Evolutionary conservation across 2,113 vertebrate species (phyloP).

Genomic region (Cephalopholis sonnerati): DNA sequence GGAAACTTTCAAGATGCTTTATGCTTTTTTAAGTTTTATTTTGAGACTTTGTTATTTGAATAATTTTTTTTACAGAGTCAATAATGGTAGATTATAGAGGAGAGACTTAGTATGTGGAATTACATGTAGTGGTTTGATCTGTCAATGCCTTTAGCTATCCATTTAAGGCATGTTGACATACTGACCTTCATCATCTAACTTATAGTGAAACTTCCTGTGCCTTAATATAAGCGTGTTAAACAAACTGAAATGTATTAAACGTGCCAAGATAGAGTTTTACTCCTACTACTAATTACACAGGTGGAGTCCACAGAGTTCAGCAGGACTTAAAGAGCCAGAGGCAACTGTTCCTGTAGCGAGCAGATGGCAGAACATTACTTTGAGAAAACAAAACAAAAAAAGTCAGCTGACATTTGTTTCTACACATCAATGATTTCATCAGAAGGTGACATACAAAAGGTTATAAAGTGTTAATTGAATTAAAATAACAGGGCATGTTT

Average conservation of each 20-base stretch:
- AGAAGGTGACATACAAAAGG: slow-evolving; percentile 26
- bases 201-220: background rate
- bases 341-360: slow-evolving; percentile 7
- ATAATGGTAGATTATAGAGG: background rate
- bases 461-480: slow-evolving; percentile 14
- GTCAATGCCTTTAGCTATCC: background rate
- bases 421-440: background rate
- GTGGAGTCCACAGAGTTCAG: slow-evolving; percentile 5
- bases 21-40: background rate
- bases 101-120: background rate
- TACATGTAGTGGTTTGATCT: background rate
- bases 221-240: background rate
- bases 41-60: background rate
- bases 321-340: slow-evolving; percentile 12
- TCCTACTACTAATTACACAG: slow-evolving; percentile 11
- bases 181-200: background rate
- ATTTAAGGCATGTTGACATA: background rate
- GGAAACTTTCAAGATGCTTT: background rate
- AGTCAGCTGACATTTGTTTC: slow-evolving; percentile 9
- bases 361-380: slow-evolving; percentile 20
- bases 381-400: slow-evolving; percentile 4
- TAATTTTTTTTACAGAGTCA: background rate
- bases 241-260: background rate
- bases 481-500: slow-evolving; percentile 3
- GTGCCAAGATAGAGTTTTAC: background rate